Conservation (phyloP, 2,113 vertebrate species). For the Telmatochromis sp. region DNA sequence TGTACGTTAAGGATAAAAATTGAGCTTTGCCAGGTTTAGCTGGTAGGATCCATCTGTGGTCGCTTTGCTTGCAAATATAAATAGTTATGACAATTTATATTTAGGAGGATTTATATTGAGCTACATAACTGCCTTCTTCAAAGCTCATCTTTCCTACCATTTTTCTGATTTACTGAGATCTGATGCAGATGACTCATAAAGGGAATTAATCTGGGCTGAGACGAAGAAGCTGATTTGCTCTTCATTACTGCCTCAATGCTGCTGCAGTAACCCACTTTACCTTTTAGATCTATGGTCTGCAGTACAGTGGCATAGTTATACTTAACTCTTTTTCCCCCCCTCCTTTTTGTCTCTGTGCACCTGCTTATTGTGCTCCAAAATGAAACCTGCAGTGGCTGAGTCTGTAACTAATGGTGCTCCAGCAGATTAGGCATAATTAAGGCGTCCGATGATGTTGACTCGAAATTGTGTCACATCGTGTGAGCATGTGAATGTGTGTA, state of each 20-base stretch:
- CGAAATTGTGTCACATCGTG: background rate
- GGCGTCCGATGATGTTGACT: background rate
- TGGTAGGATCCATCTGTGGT: background rate
- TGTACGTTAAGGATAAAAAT: background rate
- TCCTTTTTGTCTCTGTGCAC: background rate
- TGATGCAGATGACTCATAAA: constrained; percentile 5
- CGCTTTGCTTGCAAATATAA: background rate
- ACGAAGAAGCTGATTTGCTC: background rate
- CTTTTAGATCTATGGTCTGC: background rate
- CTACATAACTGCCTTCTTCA: background rate
- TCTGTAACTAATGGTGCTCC: background rate
- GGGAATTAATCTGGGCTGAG: background rate
- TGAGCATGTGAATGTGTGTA: background rate
- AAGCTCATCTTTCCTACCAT: background rate
- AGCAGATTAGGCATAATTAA: background rate
- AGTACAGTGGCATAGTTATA: background rate
- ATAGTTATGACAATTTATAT: background rate
- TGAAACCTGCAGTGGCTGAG: background rate
- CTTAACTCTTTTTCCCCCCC: background rate
- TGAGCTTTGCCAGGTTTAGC: background rate
- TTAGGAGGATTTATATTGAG: background rate
- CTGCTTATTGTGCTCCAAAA: background rate
- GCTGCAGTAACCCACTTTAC: constrained; percentile 33
- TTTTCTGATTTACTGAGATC: background rate
- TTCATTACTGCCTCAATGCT: background rate